These are phyloP conservation scores for Pitta sordida DNA, from an alignment of 2,113 vertebrate species.

Conservation along the genomic window DNA sequence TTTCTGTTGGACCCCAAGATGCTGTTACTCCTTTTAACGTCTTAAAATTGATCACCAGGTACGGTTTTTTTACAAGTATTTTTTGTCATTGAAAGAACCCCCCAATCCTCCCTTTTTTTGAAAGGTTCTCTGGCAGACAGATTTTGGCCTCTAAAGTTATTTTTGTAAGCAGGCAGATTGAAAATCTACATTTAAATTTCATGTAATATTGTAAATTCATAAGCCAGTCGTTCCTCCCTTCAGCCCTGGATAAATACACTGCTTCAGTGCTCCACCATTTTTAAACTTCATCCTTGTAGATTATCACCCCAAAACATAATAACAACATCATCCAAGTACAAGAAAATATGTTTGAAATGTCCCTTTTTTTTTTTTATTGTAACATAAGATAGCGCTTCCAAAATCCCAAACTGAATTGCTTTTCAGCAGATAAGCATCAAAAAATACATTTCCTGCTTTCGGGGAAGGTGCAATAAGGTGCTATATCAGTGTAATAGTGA, in stretches of 20 bases:
- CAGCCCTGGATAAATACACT: background rate
- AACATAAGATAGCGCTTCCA: slow-evolving; percentile 16
- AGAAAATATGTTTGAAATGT: slow-evolving; percentile 55
- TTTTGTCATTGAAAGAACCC: background rate
- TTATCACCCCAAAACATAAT: slow-evolving; percentile 50
- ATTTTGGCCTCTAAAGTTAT: background rate
- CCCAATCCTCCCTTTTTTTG: background rate
- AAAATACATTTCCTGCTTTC: slow-evolving; percentile 69
- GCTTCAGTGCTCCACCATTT: background rate
- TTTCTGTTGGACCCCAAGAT: background rate
- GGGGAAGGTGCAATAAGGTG: slow-evolving; percentile 74
- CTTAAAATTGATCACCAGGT: background rate
- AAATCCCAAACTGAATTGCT: slow-evolving; percentile 67
- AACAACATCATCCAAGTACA: slow-evolving; percentile 6
- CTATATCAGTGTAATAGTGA: slow-evolving; percentile 81
- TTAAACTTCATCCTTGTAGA: slow-evolving; percentile 25
- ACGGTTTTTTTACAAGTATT: background rate
- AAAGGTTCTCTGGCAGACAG: background rate
- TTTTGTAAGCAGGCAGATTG: background rate
- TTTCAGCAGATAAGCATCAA: slow-evolving; percentile 69
- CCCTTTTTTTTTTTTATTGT: slow-evolving; percentile 46
- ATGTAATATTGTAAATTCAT: background rate
- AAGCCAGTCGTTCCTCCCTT: background rate
- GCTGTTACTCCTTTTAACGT: background rate
- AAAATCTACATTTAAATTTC: background rate